Evolutionary conservation across 2,797 vertebrate genomes (phyloP), one percentile per base, ranked within the genome.

Genomic region (Poecilia velifera): DNA sequence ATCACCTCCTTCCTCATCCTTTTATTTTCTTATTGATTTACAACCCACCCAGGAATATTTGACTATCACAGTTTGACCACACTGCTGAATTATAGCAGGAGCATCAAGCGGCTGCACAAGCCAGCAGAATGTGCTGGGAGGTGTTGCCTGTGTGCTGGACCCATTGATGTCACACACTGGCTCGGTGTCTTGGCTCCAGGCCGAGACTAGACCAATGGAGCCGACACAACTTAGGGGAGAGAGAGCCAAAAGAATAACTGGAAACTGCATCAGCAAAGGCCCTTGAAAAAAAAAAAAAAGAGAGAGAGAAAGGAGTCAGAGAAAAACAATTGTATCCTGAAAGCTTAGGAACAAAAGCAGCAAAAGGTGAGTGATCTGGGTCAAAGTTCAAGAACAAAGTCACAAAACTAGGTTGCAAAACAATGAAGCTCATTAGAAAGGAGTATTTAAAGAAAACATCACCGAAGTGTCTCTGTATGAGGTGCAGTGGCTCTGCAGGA

Each of bases 241-340:
- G 84, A 88, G 91, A 92, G 92, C 86, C 87, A 92, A 93, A 96
- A 94, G 95, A 96, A 96, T 96, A 94, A 95, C 93, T 94, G 95
- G 95, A 96, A 96, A 93, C 93, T 92, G 92, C 94, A 95, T 94
- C 94, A 95, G 94, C 92, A 93, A 87, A 94, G 91, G 81, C 81
- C 89, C 89, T 91, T 88, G 77, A 89, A 88, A 92, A 91, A 90
- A 82, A 90, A 82, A 79, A 93, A 14, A 53, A 0, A 41, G 41
- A 87, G 86, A 84, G 2, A 39, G 31, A 87, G 86, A 84, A 90
- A 86, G 83, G 85, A 84, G 49, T 72, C 80, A 89, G 89, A 92
- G 90, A 86, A 94, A 95, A 95, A 57, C 94, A 95, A 96, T 95
- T 92, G 88, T 94, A 93, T 96, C 95, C 95, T 94, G 92, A 94